Evolutionary conservation across 2,888 invertebrate species (phyloP), one percentile per base, ranked within the genome.

Genomic region (Acanthopleura granulata): DNA sequence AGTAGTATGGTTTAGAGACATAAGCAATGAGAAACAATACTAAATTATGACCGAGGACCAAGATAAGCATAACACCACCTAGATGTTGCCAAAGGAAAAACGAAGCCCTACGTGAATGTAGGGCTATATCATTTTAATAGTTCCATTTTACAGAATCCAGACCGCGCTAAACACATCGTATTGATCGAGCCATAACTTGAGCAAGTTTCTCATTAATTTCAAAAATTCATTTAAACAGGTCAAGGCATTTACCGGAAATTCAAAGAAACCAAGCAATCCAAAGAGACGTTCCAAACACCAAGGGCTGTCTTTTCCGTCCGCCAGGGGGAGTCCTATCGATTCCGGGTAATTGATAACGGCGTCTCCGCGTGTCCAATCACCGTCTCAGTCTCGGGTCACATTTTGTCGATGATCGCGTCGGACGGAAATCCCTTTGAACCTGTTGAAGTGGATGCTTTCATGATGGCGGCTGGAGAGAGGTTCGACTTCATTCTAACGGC

Each of bases 401-500:
- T 57, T 1, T 66, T 85, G 25, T 74, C 75, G 6, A 66, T 85
- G 14, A 79, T 84, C 12, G 81, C 85, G 18, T 77, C 79, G 16
- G 85, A 85, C 62, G 84, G 85, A 1, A 18, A 71, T 18, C 78
- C 81, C 70, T 76, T 82, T n/a, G 51, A 76, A 4, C 76, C 82
- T 1, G 30, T 75, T n/a, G 73, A 76, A 27, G 79, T 78, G 11
- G 78, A 82, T n/a, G 78, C 80, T 30, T 71, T 82, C 40, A 77
- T 76, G 0, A 78, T 80, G 15, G 82, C 80, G 57, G 76, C 79
- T 27, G 81, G 82, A 16, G 82, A 82, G 78, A 92, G 97, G 51
- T 97, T 94, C 88, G 97, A 97, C 88, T 95, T 97, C 83, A 91
- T 96, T 0, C 81, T 97, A 22, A 92, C 94, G 74, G 94, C 95